phyloP scores from a whole-genome alignment of 2,113 vertebrate species.

The Alosa alosa region DNA sequence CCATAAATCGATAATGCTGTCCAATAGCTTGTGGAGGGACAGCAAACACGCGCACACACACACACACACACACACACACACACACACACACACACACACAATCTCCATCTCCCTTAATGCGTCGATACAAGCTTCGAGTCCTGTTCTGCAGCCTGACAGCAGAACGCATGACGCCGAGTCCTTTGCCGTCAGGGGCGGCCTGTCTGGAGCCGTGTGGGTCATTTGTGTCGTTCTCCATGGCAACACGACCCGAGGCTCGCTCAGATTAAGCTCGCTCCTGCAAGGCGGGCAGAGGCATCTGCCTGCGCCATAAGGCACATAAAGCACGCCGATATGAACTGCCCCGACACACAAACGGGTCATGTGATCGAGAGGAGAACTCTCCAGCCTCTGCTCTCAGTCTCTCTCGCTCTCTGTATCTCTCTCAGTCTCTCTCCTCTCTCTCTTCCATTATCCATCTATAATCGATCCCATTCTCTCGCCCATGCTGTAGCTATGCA shows the following conservation, averaged over 20 bases:
- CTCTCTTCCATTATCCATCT: background rate
- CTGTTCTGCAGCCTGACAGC: background rate
- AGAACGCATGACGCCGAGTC: too few relatives aligned
- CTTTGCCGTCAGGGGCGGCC: background rate
- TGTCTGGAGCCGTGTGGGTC: too few relatives aligned
- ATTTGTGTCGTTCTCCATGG: background rate
- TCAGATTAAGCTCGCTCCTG: background rate
- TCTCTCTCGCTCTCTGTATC: background rate
- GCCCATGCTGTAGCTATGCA: background rate
- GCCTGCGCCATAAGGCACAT: background rate
- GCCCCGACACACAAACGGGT: background rate
- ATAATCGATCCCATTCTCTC: background rate
- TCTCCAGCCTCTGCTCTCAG: background rate
- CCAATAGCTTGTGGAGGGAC: constrained; percentile 12
- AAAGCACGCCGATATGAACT: background rate
- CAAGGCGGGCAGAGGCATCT: background rate
- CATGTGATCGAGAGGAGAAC: background rate
- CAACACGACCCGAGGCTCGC: background rate
- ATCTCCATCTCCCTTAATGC: background rate
- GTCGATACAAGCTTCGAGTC: background rate
- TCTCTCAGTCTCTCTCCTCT: too few relatives aligned
- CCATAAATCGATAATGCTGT: background rate
- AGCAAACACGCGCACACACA: background rate
- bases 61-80: background rate
- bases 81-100: constrained; percentile 28